Conservation (phyloP, 2,797 vertebrate genomes). For the Hydrolagus colliei region DNA sequence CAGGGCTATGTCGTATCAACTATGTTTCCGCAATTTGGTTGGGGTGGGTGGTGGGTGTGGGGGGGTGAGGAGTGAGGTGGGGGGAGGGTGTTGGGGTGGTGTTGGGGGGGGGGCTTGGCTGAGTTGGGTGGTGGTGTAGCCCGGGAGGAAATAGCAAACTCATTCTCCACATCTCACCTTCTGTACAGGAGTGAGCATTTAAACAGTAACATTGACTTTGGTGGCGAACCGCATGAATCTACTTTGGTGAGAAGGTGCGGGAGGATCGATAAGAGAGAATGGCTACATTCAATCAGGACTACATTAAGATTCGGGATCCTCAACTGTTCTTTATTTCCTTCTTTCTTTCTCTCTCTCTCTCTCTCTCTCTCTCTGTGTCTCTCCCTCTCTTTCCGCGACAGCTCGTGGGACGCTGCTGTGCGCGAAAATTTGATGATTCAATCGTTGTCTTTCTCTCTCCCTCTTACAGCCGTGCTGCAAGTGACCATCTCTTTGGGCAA, state of each 20-base stretch:
- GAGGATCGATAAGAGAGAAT: background rate
- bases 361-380: too few species aligned
- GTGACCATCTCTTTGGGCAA: conserved; percentile 96
- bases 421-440: too few species aligned
- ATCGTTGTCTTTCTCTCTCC: conserved; percentile 32
- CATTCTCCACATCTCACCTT: too few species aligned
- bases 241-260: background rate
- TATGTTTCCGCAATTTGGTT: background rate
- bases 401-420: conserved; percentile 35
- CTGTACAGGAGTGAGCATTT: background rate
- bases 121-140: too few species aligned
- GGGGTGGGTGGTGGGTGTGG: too few species aligned
- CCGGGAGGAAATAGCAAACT: background rate
- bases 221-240: background rate
- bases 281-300: background rate
- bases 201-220: conserved; percentile 12
- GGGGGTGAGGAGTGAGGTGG: background rate
- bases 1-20: too few species aligned
- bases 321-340: background rate
- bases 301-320: background rate
- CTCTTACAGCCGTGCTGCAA: conserved; percentile 79
- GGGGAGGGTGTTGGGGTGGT: too few species aligned
- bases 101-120: too few species aligned
- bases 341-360: background rate
- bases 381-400: too few species aligned